phyloP scores from a whole-genome alignment of 2,113 vertebrate genomes.

The Oxyura jamaicensis region DNA sequence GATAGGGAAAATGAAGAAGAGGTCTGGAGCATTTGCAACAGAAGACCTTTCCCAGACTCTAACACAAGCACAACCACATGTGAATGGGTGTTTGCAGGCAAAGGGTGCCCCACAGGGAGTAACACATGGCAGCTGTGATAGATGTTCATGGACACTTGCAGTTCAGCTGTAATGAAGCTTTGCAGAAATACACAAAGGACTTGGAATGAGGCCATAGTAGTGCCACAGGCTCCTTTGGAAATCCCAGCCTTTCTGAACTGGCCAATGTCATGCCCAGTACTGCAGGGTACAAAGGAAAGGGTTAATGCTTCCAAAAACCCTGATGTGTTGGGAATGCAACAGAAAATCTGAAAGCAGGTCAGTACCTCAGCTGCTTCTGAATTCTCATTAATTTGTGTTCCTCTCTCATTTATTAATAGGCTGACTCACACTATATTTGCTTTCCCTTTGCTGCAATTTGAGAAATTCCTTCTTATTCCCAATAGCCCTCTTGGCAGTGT shows the following conservation, averaged over 20 bases:
- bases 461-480: constrained; percentile 70
- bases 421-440: constrained; percentile 66
- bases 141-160: background rate
- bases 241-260: rapidly evolving
- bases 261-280: background rate
- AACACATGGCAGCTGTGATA: rapidly evolving
- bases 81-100: background rate
- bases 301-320: constrained; percentile 2
- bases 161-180: background rate
- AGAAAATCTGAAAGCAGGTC: constrained; percentile 57
- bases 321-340: background rate
- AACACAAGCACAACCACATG: background rate
- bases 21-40: background rate
- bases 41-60: background rate
- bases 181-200: background rate
- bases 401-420: constrained; percentile 63
- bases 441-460: constrained; percentile 65
- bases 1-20: background rate
- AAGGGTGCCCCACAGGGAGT: background rate
- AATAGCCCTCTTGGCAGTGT: constrained; percentile 59
- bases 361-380: constrained; percentile 57
- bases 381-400: constrained; percentile 62
- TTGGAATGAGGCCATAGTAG: background rate
- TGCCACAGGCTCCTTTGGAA: background rate
- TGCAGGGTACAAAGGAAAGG: constrained; percentile 25